These are phyloP conservation scores for Sterna hirundo DNA, from an alignment of 2,113 vertebrate genomes.

Conservation along the genomic window DNA sequence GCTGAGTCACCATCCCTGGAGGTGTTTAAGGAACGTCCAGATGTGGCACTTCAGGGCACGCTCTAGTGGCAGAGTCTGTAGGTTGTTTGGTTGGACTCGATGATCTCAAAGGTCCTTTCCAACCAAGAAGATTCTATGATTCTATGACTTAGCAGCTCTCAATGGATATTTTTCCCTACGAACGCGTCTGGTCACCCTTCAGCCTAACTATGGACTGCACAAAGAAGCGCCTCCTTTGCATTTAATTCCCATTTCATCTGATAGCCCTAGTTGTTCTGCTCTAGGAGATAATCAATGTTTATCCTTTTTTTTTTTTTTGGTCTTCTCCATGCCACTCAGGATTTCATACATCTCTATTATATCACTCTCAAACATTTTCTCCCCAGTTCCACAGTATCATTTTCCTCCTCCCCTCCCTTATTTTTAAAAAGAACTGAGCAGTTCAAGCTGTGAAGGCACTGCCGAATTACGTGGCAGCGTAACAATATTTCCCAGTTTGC, in stretches of 20 bases:
- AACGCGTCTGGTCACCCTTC: background rate
- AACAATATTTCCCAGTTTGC: background rate
- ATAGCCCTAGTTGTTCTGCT: background rate
- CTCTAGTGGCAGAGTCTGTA: too few relatives aligned
- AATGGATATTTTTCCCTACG: rapidly evolving
- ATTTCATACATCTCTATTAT: background rate
- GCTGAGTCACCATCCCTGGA: too few relatives aligned
- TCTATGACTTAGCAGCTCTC: background rate
- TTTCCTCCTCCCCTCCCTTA: background rate
- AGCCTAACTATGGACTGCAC: rapidly evolving
- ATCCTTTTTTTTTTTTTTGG: background rate
- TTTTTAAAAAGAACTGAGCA: background rate
- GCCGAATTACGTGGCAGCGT: background rate
- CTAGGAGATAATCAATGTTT: background rate
- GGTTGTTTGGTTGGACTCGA: too few relatives aligned
- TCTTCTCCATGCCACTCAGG: background rate
- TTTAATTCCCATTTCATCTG: background rate
- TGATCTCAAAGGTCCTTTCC: too few relatives aligned
- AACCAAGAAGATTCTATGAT: too few relatives aligned
- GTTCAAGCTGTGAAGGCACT: background rate
- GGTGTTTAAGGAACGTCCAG: too few relatives aligned
- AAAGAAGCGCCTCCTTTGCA: background rate
- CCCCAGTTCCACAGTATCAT: background rate
- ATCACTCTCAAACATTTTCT: background rate
- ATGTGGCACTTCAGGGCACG: too few relatives aligned